Conservation (phyloP, 2,888 invertebrate species). For the Hedya salicella region DNA sequence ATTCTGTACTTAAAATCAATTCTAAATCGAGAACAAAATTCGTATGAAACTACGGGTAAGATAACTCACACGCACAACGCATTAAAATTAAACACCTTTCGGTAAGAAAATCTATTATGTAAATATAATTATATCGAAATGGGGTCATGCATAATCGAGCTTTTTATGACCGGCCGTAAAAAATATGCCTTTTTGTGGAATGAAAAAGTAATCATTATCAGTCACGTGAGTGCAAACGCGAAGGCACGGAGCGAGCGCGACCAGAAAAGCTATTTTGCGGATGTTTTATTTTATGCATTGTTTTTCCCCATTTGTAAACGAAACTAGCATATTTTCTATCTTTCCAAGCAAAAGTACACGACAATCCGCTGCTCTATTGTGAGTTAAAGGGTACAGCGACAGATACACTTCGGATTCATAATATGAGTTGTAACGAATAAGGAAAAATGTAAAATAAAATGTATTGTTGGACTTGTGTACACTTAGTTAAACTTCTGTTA, state of each 20-base stretch:
- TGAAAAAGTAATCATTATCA: slow-evolving; percentile 38
- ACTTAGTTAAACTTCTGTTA: too few relatives aligned
- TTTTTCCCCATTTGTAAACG: too few relatives aligned
- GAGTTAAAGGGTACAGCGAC: too few relatives aligned
- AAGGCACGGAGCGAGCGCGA: not conserved
- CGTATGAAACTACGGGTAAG: not conserved
- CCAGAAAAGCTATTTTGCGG: not conserved
- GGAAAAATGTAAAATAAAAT: too few relatives aligned
- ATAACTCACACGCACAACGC: slow-evolving; percentile 7
- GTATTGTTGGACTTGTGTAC: too few relatives aligned
- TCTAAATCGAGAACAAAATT: not conserved
- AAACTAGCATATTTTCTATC: too few relatives aligned
- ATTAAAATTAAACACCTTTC: slow-evolving; percentile 26
- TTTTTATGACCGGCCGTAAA: slow-evolving; percentile 34
- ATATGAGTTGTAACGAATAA: too few relatives aligned
- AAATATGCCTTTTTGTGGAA: slow-evolving; percentile 30
- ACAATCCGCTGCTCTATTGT: too few relatives aligned
- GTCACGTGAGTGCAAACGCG: slow-evolving; percentile 23
- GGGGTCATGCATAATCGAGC: slow-evolving; percentile 38
- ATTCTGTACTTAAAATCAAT: too few relatives aligned
- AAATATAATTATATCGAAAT: slow-evolving; percentile 30
- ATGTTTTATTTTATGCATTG: not conserved
- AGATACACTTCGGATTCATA: too few relatives aligned
- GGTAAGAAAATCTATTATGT: slow-evolving; percentile 28
- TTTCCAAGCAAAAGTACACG: too few relatives aligned